Percentiles rank a stretch among this genome's conserved stretches.
These are phyloP conservation scores for Cinclus cinclus DNA, from an alignment of 2,113 vertebrate species.

Conservation along the genomic window DNA sequence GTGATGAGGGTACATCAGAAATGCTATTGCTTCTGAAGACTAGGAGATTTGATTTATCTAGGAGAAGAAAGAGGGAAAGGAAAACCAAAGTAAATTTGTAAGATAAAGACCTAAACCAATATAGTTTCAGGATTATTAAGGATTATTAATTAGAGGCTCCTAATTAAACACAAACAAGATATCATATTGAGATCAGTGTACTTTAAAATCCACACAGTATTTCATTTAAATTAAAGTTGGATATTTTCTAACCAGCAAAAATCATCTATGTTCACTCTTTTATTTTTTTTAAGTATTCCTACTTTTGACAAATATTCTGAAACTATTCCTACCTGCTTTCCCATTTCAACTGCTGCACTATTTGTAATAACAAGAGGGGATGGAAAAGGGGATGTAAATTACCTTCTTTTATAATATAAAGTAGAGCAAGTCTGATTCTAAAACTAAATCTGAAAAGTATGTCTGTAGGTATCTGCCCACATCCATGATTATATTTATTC, in stretches of 20 bases:
- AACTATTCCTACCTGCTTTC: background rate
- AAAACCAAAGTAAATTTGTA: background rate
- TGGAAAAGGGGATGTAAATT: background rate
- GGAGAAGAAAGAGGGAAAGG: background rate
- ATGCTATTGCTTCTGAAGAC: constrained; percentile 86
- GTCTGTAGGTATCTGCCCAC: background rate
- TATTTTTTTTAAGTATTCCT: background rate
- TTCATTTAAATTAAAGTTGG: constrained; percentile 5
- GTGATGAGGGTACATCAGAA: constrained; percentile 82
- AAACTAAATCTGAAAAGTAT: background rate
- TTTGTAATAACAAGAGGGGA: background rate
- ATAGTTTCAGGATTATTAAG: background rate
- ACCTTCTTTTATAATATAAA: background rate
- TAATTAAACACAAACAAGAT: background rate
- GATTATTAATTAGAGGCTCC: background rate
- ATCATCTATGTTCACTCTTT: background rate
- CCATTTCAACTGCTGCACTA: background rate
- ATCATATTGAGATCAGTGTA: background rate
- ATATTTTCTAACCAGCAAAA: background rate
- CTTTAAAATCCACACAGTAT: background rate
- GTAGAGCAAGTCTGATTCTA: background rate
- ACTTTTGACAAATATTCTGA: background rate
- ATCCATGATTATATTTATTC: background rate
- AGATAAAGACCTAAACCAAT: background rate
- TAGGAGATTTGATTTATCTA: constrained; percentile 96